Conservation (phyloP, 2,113 vertebrate genomes). For the human (Homo sapiens) region DNA sequence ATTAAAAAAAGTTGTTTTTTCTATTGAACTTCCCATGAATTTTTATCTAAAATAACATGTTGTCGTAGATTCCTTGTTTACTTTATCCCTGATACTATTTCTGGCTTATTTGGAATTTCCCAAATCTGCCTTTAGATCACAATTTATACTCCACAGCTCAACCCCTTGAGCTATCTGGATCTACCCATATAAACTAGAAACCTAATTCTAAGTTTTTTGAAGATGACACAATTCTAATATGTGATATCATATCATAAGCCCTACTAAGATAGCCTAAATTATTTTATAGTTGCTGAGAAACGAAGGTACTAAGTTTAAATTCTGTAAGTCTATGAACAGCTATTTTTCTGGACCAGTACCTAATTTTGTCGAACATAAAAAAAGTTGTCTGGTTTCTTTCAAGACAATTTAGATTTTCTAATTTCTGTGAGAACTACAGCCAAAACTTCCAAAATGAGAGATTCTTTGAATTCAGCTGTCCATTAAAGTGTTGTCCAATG, state of each 20-base stretch:
- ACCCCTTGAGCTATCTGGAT: not conserved
- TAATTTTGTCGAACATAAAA: slow-evolving; percentile 25
- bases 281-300: not conserved
- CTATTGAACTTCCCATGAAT: not conserved
- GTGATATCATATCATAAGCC: not conserved
- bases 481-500: not conserved
- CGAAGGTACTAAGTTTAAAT: not conserved
- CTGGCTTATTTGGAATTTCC: not conserved
- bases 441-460: not conserved
- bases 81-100: not conserved
- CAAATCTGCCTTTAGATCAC: not conserved
- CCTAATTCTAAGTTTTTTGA: not conserved
- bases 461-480: not conserved
- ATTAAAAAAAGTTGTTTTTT: not conserved
- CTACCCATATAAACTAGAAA: not conserved
- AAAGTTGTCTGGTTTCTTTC: not conserved
- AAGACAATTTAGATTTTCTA: not conserved
- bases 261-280: not conserved
- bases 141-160: not conserved
- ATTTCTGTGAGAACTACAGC: slow-evolving; percentile 38
- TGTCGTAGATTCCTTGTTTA: not conserved
- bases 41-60: not conserved
- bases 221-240: not conserved
- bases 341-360: not conserved
- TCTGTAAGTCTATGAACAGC: not conserved